Evolutionary conservation across 2,797 vertebrate genomes (phyloP), one percentile per base, ranked within the genome.

Genomic region (Pangasius larnaudii): DNA sequence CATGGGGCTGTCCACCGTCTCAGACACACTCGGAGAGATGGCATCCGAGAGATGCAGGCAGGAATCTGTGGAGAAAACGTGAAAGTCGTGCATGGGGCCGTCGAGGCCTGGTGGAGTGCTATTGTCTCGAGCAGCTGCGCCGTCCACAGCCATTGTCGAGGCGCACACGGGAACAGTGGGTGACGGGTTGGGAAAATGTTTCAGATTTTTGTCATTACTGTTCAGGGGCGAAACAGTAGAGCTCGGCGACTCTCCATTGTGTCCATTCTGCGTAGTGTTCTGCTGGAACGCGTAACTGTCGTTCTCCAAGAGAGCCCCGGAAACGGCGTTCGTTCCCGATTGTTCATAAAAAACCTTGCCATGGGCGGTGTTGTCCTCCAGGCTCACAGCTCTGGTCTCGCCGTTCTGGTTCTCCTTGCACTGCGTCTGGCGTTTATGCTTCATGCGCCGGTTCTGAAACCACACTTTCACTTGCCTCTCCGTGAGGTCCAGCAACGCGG

Each of bases 181-280:
- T 94, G 97, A 97, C 94, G 96, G 95, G 92, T 96, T 96, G 91
- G 96, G 95, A 94, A 99, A 99, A 99, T 99, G 98, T 99, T 99
- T 99, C 94, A 98, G 96, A 98, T 99, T 98, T 98, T 99, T 99
- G 96, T 99, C 98, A 98, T 98, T 98, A 97, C 98, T 99, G 94
- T 96, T 96, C 95, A 98, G 95, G 95, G 97, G 96, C 91, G 98
- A 97, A 92, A 97, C 96, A 92, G 98, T 96, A 91, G 98, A 98
- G 96, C 95, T 95, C 94, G 96, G 95, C 91, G 97, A 94, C 92
- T 98, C 97, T 90, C 97, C 96, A 98, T 98, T 98, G 97, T 99
- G 96, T 92, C 92, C 94, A 91, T 95, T 96, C 82, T 96, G 96
- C 36, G 96, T 94, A 94, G 96, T 96, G 94, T 98, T 97, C 88